Evolutionary conservation across 2,888 invertebrate species (phyloP).

Genomic region (Tanypteryx hageni): DNA sequence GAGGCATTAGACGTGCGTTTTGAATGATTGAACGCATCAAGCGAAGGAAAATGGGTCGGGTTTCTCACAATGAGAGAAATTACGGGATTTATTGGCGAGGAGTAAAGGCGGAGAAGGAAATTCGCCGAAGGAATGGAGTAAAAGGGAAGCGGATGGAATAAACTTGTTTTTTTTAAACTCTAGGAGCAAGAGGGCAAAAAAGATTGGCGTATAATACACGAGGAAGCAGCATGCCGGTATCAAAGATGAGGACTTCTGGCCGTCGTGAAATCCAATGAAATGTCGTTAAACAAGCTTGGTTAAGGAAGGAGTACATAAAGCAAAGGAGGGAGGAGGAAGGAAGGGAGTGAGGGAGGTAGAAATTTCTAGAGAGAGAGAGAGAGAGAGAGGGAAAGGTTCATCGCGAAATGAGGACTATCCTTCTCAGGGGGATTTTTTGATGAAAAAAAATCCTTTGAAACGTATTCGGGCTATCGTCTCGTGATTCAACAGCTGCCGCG

Average conservation of each 20-base stretch:
- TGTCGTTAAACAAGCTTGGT: background rate
- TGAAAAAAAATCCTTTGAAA: background rate
- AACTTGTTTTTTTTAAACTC: background rate
- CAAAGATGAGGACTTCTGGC: background rate
- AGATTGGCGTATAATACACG: background rate
- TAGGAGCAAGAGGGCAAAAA: background rate
- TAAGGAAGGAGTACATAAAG: background rate
- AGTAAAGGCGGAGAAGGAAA: background rate
- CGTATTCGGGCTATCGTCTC: background rate
- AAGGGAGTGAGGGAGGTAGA: no score
- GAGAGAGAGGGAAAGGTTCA: background rate
- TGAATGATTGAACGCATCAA: slow-evolving; percentile 4
- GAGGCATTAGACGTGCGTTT: background rate
- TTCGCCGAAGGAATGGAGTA: background rate
- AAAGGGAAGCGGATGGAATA: background rate
- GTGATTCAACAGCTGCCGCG: background rate
- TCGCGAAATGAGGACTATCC: background rate
- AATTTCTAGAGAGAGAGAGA: no score
- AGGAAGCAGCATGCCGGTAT: background rate
- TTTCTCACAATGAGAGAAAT: background rate
- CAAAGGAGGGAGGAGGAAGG: background rate
- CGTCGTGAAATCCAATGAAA: slow-evolving; percentile 18
- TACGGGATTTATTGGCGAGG: background rate
- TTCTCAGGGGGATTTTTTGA: background rate
- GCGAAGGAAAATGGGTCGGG: background rate